phyloP scores from a whole-genome alignment of 2,888 invertebrate species.

The Callyntrura guangdongensis region DNA sequence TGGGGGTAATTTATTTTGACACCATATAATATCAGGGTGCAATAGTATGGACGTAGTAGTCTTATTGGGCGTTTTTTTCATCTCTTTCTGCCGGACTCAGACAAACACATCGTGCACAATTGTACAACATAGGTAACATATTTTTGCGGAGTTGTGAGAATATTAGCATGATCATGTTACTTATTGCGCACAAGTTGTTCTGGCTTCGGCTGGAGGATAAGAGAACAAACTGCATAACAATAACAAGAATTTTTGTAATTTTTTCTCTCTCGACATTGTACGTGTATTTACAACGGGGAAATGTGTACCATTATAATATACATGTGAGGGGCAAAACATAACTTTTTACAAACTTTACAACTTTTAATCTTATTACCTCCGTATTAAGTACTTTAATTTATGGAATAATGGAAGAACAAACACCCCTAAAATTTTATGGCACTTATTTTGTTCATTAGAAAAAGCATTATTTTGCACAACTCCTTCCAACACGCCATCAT shows the following conservation, averaged over 20 bases:
- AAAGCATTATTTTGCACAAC: not conserved
- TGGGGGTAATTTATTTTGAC: conserved; percentile 57
- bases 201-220: no score
- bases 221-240: no score
- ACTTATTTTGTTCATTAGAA: not conserved
- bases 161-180: conserved; percentile 59
- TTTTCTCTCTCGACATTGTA: no score
- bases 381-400: conserved; percentile 1
- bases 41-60: not conserved
- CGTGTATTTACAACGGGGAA: no score
- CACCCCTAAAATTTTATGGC: conserved; percentile 27
- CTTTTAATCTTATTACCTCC: not conserved
- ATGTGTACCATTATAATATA: no score
- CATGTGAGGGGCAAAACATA: no score
- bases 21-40: conserved; percentile 17
- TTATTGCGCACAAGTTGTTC: not conserved
- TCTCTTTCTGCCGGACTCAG: not conserved
- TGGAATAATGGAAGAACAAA: conserved; percentile 35
- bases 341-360: not conserved
- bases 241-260: no score
- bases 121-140: not conserved
- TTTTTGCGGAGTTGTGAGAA: conserved; percentile 58
- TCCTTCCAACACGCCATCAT: no score
- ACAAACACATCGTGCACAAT: no score
- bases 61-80: conserved; percentile 22